phyloP scores from a whole-genome alignment of 2,888 invertebrate species.

The Aphrophora alni region DNA sequence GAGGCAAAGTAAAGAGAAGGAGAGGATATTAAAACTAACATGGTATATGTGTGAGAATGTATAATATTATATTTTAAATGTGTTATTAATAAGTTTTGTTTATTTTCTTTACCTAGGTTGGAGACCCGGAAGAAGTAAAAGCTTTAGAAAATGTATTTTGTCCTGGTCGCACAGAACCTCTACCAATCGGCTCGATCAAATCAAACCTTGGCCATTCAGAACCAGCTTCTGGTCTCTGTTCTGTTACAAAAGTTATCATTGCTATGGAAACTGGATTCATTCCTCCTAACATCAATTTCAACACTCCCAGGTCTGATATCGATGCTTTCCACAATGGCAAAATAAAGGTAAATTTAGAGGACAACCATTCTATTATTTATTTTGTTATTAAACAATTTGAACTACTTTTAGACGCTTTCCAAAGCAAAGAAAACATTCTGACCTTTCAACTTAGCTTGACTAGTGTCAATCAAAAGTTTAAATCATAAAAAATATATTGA shows the following conservation, averaged over 20 bases:
- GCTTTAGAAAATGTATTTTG: slow-evolving; percentile 84
- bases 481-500: too few relatives aligned
- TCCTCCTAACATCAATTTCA: slow-evolving; percentile 86
- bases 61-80: too few relatives aligned
- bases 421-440: background rate
- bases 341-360: slow-evolving; percentile 50
- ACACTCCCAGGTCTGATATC: slow-evolving; percentile 61
- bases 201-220: slow-evolving; percentile 95
- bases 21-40: too few relatives aligned
- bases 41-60: too few relatives aligned
- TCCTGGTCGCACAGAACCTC: slow-evolving; percentile 73
- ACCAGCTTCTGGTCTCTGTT: slow-evolving; percentile 82
- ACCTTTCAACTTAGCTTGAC: too few relatives aligned
- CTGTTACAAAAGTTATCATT: slow-evolving; percentile 80
- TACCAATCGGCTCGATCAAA: slow-evolving; percentile 89
- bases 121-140: slow-evolving; percentile 91
- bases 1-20: too few relatives aligned
- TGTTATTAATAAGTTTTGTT: too few relatives aligned
- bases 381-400: too few relatives aligned
- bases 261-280: slow-evolving; percentile 81
- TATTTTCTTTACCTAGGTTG: slow-evolving; percentile 60
- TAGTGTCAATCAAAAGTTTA: too few relatives aligned
- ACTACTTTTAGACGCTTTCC: background rate
- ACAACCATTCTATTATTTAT: too few relatives aligned
- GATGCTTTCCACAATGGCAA: slow-evolving; percentile 67